phyloP scores from a whole-genome alignment of 2,888 invertebrate genomes.

The Dasypolia templi region DNA sequence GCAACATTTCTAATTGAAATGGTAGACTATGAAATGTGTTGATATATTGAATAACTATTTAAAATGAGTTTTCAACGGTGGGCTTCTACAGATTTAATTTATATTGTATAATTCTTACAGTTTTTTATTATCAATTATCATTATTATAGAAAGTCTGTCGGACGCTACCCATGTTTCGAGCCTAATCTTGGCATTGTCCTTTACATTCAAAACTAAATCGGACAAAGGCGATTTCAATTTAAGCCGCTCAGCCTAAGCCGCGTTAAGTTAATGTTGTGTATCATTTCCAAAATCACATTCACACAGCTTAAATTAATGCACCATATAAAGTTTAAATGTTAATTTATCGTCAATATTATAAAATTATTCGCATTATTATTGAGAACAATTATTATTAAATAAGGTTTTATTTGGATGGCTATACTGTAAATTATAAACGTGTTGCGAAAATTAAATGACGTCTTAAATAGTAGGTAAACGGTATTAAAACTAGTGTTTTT shows the following conservation, averaged over 20 bases:
- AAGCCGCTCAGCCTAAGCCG: neutral
- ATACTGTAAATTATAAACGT: neutral
- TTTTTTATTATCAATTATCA: no score
- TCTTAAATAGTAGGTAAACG: neutral
- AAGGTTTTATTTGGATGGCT: neutral
- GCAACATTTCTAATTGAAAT: no score
- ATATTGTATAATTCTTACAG: no score
- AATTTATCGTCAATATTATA: constrained; percentile 1
- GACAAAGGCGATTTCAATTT: constrained; percentile 37
- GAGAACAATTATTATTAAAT: neutral
- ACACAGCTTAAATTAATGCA: constrained; percentile 20
- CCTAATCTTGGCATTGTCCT: no score
- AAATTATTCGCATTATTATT: neutral
- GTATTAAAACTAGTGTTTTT: neutral
- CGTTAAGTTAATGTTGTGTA: neutral
- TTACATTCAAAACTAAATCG: constrained; percentile 26
- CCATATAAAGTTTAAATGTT: neutral
- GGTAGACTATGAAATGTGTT: no score
- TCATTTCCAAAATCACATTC: neutral
- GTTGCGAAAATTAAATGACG: neutral
- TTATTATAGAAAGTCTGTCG: no score
- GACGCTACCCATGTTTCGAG: no score
- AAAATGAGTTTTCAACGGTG: no score
- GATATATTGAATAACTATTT: no score
- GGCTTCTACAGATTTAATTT: no score